phyloP scores from a whole-genome alignment of 2,797 vertebrate species.

The Pangasius djambal region DNA sequence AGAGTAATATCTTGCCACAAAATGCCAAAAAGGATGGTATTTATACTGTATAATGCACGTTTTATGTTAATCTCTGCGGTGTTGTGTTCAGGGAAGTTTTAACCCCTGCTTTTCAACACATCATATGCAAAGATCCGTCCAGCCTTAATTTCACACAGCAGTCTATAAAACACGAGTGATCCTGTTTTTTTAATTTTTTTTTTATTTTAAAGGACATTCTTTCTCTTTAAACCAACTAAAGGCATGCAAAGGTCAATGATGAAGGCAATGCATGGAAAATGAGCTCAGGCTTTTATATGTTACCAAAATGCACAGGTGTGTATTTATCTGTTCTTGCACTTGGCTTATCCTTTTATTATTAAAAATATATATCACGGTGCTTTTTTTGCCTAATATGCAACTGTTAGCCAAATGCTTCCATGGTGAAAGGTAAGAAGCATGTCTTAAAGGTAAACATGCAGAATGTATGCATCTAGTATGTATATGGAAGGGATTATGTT shows the following conservation, averaged over 20 bases:
- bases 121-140: constrained; percentile 30
- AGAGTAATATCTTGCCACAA: constrained; percentile 15
- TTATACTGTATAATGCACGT: constrained; percentile 21
- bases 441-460: constrained; percentile 26
- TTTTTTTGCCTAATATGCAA: constrained; percentile 19
- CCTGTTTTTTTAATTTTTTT: neutral
- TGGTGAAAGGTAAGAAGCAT: constrained; percentile 4
- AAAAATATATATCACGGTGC: constrained; percentile 10
- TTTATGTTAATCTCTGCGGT: constrained; percentile 1
- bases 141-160: constrained; percentile 47
- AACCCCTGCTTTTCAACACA: constrained; percentile 32
- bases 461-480: constrained; percentile 27
- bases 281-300: constrained; percentile 51
- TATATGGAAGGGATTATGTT: constrained; percentile 20
- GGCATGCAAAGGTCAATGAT: neutral
- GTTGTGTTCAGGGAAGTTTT: constrained; percentile 33
- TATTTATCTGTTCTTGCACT: constrained; percentile 38
- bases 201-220: neutral
- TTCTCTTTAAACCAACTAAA: neutral
- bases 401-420: constrained; percentile 21
- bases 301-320: constrained; percentile 37
- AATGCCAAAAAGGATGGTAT: constrained; percentile 39
- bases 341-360: constrained; percentile 24
- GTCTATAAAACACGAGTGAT: neutral
- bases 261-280: constrained; percentile 18